Evolutionary conservation across 35 echinoderm and acorn worm genomes (phyloP).

Genomic region (Amphiura filiformis): DNA sequence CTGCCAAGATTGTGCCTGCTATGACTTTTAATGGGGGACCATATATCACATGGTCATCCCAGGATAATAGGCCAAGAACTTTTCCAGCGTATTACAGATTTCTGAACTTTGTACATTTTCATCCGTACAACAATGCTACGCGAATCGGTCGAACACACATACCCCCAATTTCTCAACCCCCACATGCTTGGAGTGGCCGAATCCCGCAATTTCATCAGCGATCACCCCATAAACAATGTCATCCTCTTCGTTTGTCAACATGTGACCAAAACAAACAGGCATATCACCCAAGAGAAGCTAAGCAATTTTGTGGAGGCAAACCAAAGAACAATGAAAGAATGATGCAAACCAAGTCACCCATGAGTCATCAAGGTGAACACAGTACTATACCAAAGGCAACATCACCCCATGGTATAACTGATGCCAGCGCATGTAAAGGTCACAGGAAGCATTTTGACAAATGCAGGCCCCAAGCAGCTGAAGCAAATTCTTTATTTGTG

Average conservation of each 20-base stretch:
- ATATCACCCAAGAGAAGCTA: neutral
- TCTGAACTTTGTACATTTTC: neutral
- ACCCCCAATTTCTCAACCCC: too few species aligned
- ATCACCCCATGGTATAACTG: too few species aligned
- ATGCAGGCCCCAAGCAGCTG: too few species aligned
- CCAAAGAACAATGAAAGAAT: neutral
- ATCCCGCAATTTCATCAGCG: too few species aligned
- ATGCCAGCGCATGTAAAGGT: too few species aligned
- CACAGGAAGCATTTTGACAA: too few species aligned
- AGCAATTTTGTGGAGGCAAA: neutral
- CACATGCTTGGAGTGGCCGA: too few species aligned
- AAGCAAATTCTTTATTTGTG: too few species aligned
- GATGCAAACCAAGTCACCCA: neutral
- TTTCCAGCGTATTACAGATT: conserved; percentile 4
- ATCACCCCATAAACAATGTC: too few species aligned
- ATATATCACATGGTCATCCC: neutral
- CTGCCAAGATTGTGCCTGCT: neutral
- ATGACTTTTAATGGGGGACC: neutral
- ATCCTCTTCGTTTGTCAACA: too few species aligned
- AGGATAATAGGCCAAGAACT: neutral
- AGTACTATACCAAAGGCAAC: neutral
- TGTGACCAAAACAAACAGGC: too few species aligned
- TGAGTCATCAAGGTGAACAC: neutral
- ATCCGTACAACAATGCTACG: neutral
- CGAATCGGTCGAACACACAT: neutral